phyloP scores from a whole-genome alignment of 2,888 invertebrate species.

The Mythimna impura region DNA sequence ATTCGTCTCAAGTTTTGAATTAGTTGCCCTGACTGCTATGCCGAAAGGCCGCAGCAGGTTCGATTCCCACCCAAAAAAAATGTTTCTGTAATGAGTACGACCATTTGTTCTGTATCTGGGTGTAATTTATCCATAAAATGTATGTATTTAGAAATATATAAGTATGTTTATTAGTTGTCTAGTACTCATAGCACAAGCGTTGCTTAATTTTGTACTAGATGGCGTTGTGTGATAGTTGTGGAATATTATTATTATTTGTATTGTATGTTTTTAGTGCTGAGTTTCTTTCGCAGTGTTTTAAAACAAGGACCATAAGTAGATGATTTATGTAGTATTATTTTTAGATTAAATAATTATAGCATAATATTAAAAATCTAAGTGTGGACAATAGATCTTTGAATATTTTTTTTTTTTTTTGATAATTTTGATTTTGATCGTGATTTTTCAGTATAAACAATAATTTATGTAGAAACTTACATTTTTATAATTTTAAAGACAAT shows the following conservation, averaged over 20 bases:
- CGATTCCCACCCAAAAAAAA: no score
- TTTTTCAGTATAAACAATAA: background rate
- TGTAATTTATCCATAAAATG: no score
- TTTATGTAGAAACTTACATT: background rate
- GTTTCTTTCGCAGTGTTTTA: background rate
- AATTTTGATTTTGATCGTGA: background rate
- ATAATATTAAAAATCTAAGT: constrained; percentile 12
- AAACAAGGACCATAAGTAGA: background rate
- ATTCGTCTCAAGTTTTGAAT: no score
- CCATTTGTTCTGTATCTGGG: no score
- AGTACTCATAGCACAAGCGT: no score
- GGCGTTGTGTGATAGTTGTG: no score
- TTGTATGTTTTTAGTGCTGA: background rate
- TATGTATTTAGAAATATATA: no score
- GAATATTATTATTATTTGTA: background rate
- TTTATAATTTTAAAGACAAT: background rate
- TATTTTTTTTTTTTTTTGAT: background rate
- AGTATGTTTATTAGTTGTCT: no score
- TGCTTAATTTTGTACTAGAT: no score
- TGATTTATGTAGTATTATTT: background rate
- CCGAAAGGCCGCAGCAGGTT: no score
- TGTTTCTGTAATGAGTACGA: no score
- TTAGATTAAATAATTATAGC: background rate
- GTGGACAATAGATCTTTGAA: constrained; percentile 9
- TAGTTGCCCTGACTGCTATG: no score